phyloP scores from a whole-genome alignment of 2,888 invertebrate species.

The Tipula unca region DNA sequence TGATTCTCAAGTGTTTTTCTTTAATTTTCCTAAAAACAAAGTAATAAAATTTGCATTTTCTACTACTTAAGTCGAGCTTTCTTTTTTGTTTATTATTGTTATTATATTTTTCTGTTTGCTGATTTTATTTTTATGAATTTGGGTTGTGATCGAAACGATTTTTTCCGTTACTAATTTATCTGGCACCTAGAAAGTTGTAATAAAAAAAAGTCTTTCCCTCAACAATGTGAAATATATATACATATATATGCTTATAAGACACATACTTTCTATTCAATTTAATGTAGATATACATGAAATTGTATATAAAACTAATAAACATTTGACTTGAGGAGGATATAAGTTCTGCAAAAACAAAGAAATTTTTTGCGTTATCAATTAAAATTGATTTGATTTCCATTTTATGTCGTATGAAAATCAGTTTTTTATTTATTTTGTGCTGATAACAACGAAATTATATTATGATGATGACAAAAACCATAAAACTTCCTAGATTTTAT shows the following conservation, averaged over 20 bases:
- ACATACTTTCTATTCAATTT: not conserved
- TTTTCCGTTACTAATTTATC: not conserved
- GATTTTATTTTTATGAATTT: not conserved
- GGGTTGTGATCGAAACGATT: not conserved
- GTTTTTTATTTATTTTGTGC: not conserved
- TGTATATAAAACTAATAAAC: not conserved
- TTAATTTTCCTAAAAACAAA: conserved; percentile 14
- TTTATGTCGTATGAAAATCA: not conserved
- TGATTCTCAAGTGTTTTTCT: not conserved
- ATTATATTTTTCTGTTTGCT: not conserved
- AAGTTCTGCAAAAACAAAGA: not conserved
- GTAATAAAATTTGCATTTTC: conserved; percentile 8
- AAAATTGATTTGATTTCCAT: not conserved
- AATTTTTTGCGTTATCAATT: not conserved
- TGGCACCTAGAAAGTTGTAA: not conserved
- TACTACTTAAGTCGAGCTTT: not conserved
- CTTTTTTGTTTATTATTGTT: not conserved
- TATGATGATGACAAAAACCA: not conserved
- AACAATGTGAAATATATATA: not conserved
- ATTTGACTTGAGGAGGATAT: not conserved
- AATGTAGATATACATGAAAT: not conserved
- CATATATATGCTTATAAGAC: not conserved
- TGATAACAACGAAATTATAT: not conserved
- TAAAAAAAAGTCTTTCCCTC: not conserved
- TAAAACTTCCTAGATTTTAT: not conserved